Evolutionary conservation across 2,797 vertebrate species (phyloP), one percentile per base, ranked within the genome.

Genomic region (Eidolon dupreanum): DNA sequence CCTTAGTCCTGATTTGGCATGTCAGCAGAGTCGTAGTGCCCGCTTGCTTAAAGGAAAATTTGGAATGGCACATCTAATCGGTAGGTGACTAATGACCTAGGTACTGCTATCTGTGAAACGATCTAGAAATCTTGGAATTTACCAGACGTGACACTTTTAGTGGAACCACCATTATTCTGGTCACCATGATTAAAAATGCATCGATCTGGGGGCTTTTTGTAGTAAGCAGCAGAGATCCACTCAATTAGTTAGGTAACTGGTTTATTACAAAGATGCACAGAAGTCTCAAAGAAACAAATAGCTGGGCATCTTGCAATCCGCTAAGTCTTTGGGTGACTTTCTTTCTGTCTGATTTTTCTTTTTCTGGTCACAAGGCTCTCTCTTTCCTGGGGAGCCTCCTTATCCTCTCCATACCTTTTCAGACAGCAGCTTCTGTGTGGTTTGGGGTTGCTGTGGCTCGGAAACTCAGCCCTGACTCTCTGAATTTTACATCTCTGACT

Each of bases 81-180:
- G 22, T 28, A 71, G 88, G 43, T 92, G 51, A 83, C 22, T 70
- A 19, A 90, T 73, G 51, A 66, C 43, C 43, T 51, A 53, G 22
- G 33, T n/a, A 22, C 61, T 19, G 13, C 22, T 53, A 20, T 11
- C 38, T 9, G 9, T n/a, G 51, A 43, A 12, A 83, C 3, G 33
- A 89, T 89, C 65, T 79, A 83, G 89, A 68, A 96, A 75, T 91
- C 28, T 6, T 65, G 33, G 49, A 81, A 90, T 88, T 41, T 77
- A 93, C 13, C 61, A 8, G 41, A 59, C 68, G 6, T 77, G n/a
- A 89, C 7, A 71, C 3, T 31, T 92, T 55, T 74, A 66, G 24
- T 55, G 65, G 19, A 66, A 38, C 26, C 28, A 33, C 12, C 5
- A 31, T 88, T 31, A 78, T 70, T 38, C 20, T 2, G n/a, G n/a